These are phyloP conservation scores for Brachypalpus laphriformis DNA, from an alignment of 2,888 invertebrate species.

Conservation along the genomic window DNA sequence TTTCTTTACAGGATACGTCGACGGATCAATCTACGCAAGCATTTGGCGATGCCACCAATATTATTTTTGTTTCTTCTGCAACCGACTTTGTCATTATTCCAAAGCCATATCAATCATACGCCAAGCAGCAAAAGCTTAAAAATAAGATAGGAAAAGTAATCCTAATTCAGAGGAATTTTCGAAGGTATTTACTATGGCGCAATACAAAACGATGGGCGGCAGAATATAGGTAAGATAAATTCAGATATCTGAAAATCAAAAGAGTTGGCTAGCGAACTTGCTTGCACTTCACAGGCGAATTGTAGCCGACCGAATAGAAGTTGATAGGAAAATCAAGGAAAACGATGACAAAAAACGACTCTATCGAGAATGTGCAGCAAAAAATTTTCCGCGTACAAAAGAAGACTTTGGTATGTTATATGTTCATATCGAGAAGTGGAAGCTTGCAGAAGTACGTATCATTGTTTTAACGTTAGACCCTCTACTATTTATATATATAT, in stretches of 20 bases:
- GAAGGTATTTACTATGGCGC: slow-evolving; percentile 82
- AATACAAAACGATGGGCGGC: slow-evolving; percentile 83
- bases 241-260: slow-evolving; percentile 5
- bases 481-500: too few relatives aligned
- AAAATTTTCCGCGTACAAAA: slow-evolving; percentile 88
- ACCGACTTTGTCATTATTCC: slow-evolving; percentile 86
- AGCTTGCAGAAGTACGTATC: slow-evolving; percentile 78
- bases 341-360: slow-evolving; percentile 79
- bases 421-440: slow-evolving; percentile 83
- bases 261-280: slow-evolving; percentile 46
- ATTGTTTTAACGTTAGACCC: too few relatives aligned
- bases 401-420: slow-evolving; percentile 90
- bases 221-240: slow-evolving; percentile 82
- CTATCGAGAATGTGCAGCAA: slow-evolving; percentile 86
- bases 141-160: slow-evolving; percentile 85
- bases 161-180: slow-evolving; percentile 86
- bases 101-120: slow-evolving; percentile 87
- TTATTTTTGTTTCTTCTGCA: slow-evolving; percentile 84
- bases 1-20: slow-evolving; percentile 78
- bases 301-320: slow-evolving; percentile 81
- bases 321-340: slow-evolving; percentile 77
- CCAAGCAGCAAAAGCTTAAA: slow-evolving; percentile 85
- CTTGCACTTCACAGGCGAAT: slow-evolving; percentile 79
- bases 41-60: slow-evolving; percentile 80
- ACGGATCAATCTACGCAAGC: slow-evolving; percentile 81